Evolutionary conservation across 2,113 vertebrate genomes (phyloP).

Genomic region (Cebus imitator): DNA sequence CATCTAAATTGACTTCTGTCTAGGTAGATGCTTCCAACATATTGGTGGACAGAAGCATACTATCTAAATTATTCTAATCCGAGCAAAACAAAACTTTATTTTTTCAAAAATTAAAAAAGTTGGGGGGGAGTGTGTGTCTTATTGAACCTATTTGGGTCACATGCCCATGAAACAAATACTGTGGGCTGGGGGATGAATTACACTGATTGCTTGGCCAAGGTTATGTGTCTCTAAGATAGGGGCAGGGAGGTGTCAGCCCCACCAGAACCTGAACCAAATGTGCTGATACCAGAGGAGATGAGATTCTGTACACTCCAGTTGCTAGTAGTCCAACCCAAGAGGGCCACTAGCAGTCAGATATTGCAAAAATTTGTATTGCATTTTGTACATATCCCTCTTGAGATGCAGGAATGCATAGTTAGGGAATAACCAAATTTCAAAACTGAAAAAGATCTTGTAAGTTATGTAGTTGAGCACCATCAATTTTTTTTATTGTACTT

Average conservation of each 20-base stretch:
- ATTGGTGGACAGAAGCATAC: not conserved
- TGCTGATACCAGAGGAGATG: not conserved
- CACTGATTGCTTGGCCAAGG: not conserved
- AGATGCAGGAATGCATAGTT: not conserved
- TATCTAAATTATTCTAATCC: not conserved
- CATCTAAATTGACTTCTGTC: not conserved
- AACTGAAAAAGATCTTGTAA: constrained; percentile 31
- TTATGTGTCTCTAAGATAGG: not conserved
- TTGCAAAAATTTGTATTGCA: not conserved
- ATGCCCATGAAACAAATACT: not conserved
- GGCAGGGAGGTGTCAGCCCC: fast-evolving
- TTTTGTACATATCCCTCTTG: not conserved
- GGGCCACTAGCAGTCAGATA: not conserved
- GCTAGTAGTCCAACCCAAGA: not conserved
- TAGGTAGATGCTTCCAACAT: not conserved
- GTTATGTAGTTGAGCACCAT: not conserved
- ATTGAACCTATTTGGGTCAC: not conserved
- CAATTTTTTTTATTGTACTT: not conserved
- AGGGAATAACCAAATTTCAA: constrained; percentile 43
- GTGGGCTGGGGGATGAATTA: no score
- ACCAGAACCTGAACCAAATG: not conserved
- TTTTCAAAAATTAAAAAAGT: not conserved
- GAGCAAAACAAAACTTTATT: not conserved
- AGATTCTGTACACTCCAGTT: not conserved
- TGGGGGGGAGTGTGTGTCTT: not conserved